Evolutionary conservation across 2,797 vertebrate genomes (phyloP), one percentile per base, ranked within the genome.

Genomic region (Lacerta viridis): DNA sequence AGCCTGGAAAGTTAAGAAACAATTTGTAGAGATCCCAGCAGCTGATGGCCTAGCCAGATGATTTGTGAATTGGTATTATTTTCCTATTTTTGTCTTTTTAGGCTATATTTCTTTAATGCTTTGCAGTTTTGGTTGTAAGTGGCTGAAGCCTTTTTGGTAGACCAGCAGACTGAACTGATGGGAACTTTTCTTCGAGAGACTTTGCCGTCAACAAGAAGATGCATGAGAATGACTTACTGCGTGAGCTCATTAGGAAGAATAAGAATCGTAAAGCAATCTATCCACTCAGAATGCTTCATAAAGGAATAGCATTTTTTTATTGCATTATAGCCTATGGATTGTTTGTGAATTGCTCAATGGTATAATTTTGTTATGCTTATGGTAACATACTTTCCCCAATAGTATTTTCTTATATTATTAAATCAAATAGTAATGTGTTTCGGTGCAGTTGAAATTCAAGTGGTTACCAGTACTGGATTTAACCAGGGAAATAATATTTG

Each of bases 401-500:
- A 29, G n/a, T 74, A 43, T 80, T 74, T 80, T 39, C 25, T 71
- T 80, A 68, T 3, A 78, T 78, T 13, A 80, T 55, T n/a, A 78
- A 50, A 87, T n/a, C 33, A 75, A 41, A 61, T 6, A 41, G 11
- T 39, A 80, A 29, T 39, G 68, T 20, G 13, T n/a, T 80, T 68
- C 74, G 68, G 85, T 72, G 36, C 36, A 75, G 10, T 33, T 72
- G 68, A 72, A 81, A 61, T 43, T 72, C 68, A 87, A 80, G 66
- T 50, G 50, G 29, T n/a, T 23, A 81, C 17, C 61, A 36, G 50
- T 39, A 69, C 4, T 87, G 17, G 13, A 81, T 74, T 81, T 81
- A 74, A 81, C 41, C 50, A 81, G 69, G 29, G 8, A 74, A 87
- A 81, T 80, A 8, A 59, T 59, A 87, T 80, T 80, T 78, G 61